Percentiles rank a stretch among this genome's conserved stretches.
These are phyloP conservation scores for Gastrophryne carolinensis DNA, from an alignment of 2,797 vertebrate genomes.

Conservation along the genomic window DNA sequence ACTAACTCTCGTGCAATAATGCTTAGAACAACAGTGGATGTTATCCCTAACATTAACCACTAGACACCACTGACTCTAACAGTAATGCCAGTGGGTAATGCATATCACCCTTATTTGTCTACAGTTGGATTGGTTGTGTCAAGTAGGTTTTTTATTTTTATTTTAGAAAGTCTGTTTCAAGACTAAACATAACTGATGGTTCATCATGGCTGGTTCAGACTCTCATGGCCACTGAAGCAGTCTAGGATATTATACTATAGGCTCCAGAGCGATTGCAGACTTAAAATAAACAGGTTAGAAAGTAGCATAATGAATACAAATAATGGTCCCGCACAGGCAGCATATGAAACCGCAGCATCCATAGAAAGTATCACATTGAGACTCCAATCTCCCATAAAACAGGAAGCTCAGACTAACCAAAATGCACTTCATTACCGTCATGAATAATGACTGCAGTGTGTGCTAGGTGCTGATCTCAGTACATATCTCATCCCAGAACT, in stretches of 20 bases:
- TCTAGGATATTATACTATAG: neutral
- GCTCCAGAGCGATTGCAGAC: neutral
- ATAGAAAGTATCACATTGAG: neutral
- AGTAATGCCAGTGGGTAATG: too few relatives aligned
- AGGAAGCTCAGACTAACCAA: neutral
- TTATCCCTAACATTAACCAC: too few relatives aligned
- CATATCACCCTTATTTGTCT: too few relatives aligned
- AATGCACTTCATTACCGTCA: neutral
- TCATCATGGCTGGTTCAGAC: neutral
- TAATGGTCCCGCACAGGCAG: neutral
- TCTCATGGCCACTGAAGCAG: neutral
- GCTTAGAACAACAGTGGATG: too few relatives aligned
- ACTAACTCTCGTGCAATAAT: too few relatives aligned
- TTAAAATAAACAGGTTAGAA: neutral
- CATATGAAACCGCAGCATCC: neutral
- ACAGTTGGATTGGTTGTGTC: too few relatives aligned
- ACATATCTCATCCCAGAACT: neutral
- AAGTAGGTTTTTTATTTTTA: too few relatives aligned
- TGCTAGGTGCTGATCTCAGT: neutral
- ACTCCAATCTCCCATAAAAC: neutral
- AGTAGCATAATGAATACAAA: constrained; percentile 25
- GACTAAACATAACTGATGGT: constrained; percentile 15
- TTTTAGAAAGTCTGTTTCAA: neutral
- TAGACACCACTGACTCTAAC: too few relatives aligned
- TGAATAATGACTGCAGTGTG: neutral